Evolutionary conservation across 2,888 invertebrate species (phyloP), one percentile per base, ranked within the genome.

Genomic region (Andrena trimmerana): DNA sequence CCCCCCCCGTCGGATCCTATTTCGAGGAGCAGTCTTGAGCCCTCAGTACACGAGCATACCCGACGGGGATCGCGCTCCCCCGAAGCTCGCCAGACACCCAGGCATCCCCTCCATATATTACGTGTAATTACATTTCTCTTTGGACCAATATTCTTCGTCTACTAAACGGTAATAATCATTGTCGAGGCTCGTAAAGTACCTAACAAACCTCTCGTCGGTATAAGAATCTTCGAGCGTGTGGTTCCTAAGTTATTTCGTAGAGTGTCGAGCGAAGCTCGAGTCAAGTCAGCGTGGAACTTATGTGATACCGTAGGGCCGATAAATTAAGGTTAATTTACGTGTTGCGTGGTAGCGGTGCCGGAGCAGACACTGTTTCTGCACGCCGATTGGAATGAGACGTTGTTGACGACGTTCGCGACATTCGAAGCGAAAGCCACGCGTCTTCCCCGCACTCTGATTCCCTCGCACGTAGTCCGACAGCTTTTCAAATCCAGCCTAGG

Each of bases 141-240:
- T 88, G 92, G 92, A 92, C 92, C 92, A 92, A 91, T 90, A 90
- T 85, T 90, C 89, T 89, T 90, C 86, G 88, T 90, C 89, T 91
- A 90, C 90, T 88, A 84, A 89, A 88, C 80, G 74, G 65, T 85
- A 78, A 73, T 88, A 88, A 86, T 85, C 71, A 81, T 87, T 89
- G 85, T 89, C 83, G 88, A 89, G 86, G 87, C 85, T 90, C 83
- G 81, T 88, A 83, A 86, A 86, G 83, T 88, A 88, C 84, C 88
- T 86, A 85, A 86, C 72, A 83, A 82, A 76, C 76, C 76, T 86
- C 88, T 84, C 81, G 82, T 76, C 72, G 73, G 78, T 78, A 83
- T 76, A 83, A 82, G 83, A 80, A 81, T 86, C 74, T 88, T 86
- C 84, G 85, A 84, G 78, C 88, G 88, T 86, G 89, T 86, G 88